Evolutionary conservation across 1,140 invertebrate genomes (phyloP).

Genomic region (Acyrthosiphon pisum): DNA sequence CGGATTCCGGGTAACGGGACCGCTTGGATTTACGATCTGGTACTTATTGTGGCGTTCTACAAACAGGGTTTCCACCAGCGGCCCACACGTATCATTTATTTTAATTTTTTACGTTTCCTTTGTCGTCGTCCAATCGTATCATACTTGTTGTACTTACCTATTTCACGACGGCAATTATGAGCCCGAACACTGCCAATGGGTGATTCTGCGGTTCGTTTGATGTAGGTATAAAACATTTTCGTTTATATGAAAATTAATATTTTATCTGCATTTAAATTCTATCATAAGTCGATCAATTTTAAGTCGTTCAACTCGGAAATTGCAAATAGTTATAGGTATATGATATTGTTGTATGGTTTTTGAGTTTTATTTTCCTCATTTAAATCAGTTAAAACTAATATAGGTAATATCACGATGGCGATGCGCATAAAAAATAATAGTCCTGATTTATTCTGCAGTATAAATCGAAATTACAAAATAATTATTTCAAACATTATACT

Average conservation of each 20-base stretch:
- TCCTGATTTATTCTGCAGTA: neutral
- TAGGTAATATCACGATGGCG: no score
- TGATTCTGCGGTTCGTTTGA: neutral
- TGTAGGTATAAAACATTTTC: neutral
- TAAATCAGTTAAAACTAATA: neutral
- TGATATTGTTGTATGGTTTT: neutral
- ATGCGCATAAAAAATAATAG: neutral
- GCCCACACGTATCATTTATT: neutral
- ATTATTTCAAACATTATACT: neutral
- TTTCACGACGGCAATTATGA: neutral
- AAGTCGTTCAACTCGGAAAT: neutral
- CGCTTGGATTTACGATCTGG: slow-evolving; percentile 32
- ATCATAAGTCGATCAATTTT: neutral
- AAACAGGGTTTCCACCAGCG: slow-evolving; percentile 36
- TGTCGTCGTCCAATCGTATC: neutral
- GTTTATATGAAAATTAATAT: neutral
- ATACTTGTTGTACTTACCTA: neutral
- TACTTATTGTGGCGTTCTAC: slow-evolving; percentile 3
- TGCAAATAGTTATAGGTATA: no score
- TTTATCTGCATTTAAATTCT: neutral
- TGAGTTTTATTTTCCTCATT: neutral
- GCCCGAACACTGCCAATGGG: neutral
- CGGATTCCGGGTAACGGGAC: slow-evolving; percentile 55
- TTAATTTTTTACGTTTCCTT: neutral
- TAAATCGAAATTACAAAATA: neutral